phyloP scores from a whole-genome alignment of 1,140 invertebrate genomes.

The Probaryconus sp. region DNA sequence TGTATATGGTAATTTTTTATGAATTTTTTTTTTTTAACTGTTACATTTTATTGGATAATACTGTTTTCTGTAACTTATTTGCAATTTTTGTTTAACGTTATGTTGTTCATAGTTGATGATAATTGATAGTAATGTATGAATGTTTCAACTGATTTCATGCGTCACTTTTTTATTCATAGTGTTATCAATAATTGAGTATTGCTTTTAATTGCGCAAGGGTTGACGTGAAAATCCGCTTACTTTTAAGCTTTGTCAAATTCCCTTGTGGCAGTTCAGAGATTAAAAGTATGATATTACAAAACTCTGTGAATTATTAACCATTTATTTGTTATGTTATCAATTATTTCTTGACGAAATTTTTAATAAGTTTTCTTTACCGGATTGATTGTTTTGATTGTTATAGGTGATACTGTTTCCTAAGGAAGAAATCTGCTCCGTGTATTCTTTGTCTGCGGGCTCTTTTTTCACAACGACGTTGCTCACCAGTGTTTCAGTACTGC shows the following conservation, averaged over 20 bases:
- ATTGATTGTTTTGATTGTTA: slow-evolving; percentile 37
- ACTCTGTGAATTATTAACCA: slow-evolving; percentile 47
- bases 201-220: slow-evolving; percentile 62
- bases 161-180: slow-evolving; percentile 50
- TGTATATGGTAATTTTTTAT: slow-evolving; percentile 2
- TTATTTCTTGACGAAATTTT: no score
- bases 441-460: slow-evolving; percentile 53
- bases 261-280: slow-evolving; percentile 51
- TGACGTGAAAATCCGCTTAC: slow-evolving; percentile 62
- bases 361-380: slow-evolving; percentile 24
- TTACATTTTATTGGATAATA: no score
- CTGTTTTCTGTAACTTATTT: no score
- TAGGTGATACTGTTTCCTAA: slow-evolving; percentile 25
- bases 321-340: slow-evolving; percentile 48
- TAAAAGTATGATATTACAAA: slow-evolving; percentile 60
- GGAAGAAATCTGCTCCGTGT: slow-evolving; percentile 44
- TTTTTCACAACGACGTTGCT: slow-evolving; percentile 50
- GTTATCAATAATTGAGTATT: slow-evolving; percentile 53
- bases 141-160: no score
- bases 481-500: not conserved
- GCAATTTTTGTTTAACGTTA: no score
- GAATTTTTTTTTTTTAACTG: not conserved
- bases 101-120: no score
- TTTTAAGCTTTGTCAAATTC: slow-evolving; percentile 55
- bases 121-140: no score